phyloP scores from a whole-genome alignment of 2,113 vertebrate species.

The Python bivittatus region DNA sequence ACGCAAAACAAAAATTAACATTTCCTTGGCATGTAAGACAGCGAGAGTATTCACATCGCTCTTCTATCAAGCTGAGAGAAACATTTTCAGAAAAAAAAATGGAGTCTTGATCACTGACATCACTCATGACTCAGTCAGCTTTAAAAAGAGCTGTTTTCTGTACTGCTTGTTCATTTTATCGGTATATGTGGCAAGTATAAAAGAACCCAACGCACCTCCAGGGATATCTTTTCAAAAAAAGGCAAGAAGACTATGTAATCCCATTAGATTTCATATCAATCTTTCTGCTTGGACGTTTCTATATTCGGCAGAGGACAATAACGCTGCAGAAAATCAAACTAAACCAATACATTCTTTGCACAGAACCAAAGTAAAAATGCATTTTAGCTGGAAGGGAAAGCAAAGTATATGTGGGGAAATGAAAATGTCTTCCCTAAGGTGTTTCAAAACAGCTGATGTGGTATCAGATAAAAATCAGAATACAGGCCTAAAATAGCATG shows the following conservation, averaged over 20 bases:
- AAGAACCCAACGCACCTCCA: conserved; percentile 29
- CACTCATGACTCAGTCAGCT: not conserved
- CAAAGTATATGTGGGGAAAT: not conserved
- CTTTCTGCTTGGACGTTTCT: not conserved
- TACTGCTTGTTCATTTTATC: conserved; percentile 28
- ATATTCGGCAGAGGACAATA: conserved; percentile 18
- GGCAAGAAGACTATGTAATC: conserved; percentile 22
- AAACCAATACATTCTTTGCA: not conserved
- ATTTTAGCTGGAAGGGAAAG: not conserved
- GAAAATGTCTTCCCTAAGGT: no score
- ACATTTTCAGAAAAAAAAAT: not conserved
- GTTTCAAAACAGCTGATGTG: not conserved
- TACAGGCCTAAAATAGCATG: not conserved
- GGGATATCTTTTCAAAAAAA: conserved; percentile 23
- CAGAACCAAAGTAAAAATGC: not conserved
- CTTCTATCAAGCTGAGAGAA: not conserved
- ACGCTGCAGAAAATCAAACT: conserved; percentile 3
- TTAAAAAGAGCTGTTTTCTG: conserved; percentile 28
- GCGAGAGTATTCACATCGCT: not conserved
- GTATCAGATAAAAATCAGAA: not conserved
- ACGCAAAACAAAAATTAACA: not conserved
- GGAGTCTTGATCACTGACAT: not conserved
- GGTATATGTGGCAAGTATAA: conserved; percentile 7
- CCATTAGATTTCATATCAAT: conserved; percentile 7
- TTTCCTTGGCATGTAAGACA: conserved; percentile 17